Base-by-base conservation (phyloP, 2,113 vertebrate species). In the Stigmatopora argus region DNA sequence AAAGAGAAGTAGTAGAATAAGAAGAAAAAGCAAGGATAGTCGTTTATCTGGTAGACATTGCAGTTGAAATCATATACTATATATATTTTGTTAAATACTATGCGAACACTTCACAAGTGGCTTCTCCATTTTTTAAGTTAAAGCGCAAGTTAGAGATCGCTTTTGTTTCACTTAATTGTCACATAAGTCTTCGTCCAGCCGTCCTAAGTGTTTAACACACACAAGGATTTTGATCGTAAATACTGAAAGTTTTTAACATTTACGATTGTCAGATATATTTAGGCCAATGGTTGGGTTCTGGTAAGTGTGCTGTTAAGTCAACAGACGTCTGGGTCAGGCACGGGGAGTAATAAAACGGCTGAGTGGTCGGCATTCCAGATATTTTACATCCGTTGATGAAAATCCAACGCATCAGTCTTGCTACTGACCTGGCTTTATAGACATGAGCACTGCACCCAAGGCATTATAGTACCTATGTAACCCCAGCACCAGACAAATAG, bases 251-350 rank as follows among this genome's bases (percentile, higher is more conserved):
- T 56, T 56, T 31, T 1, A 56, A 56, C 53, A 56, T 56, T 56
- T 56, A 56, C 23, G 53, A 15, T 17, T 3, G 53, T 56, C 53
- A 15, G 53, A 31, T 56, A 56, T 31, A 56, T 56, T 56, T 56
- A 56, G 53, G 53, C 31, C 53, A 56, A 56, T 15, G 53, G 53
- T 56, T 15, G 23, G 13, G 23, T 31, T 56, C 23, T 56, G 53
- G 53, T 13, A 56, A 31, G 23, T 56, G 53, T 56, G 53, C 14
- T 56, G 23, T 56, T 56, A 56, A 31, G 53, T 56, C 53, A 56
- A 56, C 53, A 56, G 23, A 56, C 53, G 53, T 56, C 52, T 14
- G 23, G 11, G 52, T 21, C 52, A 55, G 26, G 23, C 53, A 31
- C 15, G 6, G 53, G 53, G 53, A 56, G 53, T 56, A 56, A 56